Conservation (phyloP, 1,140 invertebrate genomes). For the Pseudoatta argentina region DNA sequence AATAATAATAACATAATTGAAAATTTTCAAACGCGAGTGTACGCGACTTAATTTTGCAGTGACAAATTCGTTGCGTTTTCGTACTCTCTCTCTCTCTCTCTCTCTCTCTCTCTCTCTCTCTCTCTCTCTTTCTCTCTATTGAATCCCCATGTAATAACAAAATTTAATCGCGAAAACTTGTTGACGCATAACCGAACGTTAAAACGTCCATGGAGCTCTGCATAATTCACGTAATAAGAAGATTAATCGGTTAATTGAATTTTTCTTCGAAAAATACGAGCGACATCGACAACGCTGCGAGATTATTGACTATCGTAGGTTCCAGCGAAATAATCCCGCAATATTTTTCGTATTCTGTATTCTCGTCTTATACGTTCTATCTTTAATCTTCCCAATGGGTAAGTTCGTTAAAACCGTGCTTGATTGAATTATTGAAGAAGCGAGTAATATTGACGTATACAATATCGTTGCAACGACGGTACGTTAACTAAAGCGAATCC, state of each 20-base stretch:
- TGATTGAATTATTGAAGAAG: background rate
- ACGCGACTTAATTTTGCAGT: constrained; percentile 31
- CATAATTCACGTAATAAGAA: constrained; percentile 51
- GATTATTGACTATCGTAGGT: background rate
- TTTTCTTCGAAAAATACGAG: constrained; percentile 1
- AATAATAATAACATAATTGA: constrained; percentile 26
- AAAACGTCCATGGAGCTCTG: constrained; percentile 28
- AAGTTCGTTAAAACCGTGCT: constrained; percentile 5
- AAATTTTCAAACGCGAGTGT: background rate
- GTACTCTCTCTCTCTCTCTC: too few relatives aligned
- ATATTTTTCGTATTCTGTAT: background rate
- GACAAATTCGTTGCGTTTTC: constrained; percentile 29
- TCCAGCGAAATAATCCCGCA: background rate
- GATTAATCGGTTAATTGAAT: constrained; percentile 52
- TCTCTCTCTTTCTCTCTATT: too few relatives aligned
- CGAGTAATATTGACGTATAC: background rate
- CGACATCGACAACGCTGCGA: background rate
- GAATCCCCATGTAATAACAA: background rate
- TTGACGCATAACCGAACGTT: constrained; percentile 50
- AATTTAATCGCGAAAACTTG: constrained; percentile 45
- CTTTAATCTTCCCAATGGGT: constrained; percentile 2
- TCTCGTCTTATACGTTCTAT: background rate
- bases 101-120: too few relatives aligned
- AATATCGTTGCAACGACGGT: background rate
- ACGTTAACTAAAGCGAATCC: background rate